Evolutionary conservation across 2,888 invertebrate species (phyloP), one percentile per base, ranked within the genome.

Genomic region (Lampropteryx suffumata): DNA sequence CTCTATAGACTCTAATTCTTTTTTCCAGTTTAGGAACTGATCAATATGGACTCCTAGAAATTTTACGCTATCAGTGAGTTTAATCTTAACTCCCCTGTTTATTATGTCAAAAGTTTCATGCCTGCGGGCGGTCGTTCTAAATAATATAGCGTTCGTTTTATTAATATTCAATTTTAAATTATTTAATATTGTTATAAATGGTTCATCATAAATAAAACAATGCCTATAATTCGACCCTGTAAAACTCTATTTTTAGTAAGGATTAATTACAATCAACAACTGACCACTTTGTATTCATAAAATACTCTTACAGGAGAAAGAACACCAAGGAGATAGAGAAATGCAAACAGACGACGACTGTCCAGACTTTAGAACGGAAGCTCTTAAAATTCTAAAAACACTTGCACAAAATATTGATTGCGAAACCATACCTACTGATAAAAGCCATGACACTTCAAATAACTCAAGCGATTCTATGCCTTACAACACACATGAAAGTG

Each of bases 301-400:
- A 24, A 24, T n/a, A 29, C 34, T 30, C 33, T 59, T 59, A 39
- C 64, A 85, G 84, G 65, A 62, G 11, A 74, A 75, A 64, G 81
- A 80, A 28, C 79, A 76, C 0, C 72, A 79, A 53, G 79, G 85
- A 3, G 85, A 85, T 54, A 68, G 60, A 56, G 84, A 82, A 47
- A 77, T 82, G 73, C 80, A 79, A 45, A 82, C 82, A 7, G 83
- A 84, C 27, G 81, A 80, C 1, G 81, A 83, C 9, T 68, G 67
- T 30, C 59, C 65, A 2, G 74, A 76, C 29, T 65, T 64, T 5
- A 76, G 71, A 57, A 65, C 69, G 0, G 80, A 84, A 44, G 65
- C 65, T 42, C 79, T 39, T 67, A 72, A 55, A 34, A 48, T 21
- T 6, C 36, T 48, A 41, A 61, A 36, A 10, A 21, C 48, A 12